phyloP scores from a whole-genome alignment of 2,888 invertebrate species.

The Spialia ferax region DNA sequence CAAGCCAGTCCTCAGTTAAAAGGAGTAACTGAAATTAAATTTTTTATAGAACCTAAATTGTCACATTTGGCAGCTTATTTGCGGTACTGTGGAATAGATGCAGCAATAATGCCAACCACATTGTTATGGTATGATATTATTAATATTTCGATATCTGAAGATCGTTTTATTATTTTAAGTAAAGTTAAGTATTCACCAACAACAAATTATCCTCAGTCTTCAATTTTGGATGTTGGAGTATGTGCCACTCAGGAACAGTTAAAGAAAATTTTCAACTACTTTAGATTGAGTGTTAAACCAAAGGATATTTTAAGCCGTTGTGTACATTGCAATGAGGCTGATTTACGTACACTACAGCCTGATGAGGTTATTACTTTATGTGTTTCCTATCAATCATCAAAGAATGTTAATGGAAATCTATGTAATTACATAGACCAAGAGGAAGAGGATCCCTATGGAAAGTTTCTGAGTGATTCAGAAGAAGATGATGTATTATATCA shows the following conservation, averaged over 20 bases:
- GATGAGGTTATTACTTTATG: conserved; percentile 66
- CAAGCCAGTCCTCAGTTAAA: conserved; percentile 52
- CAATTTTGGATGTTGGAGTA: conserved; percentile 85
- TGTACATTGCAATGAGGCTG: conserved; percentile 85
- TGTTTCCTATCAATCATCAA: conserved; percentile 54
- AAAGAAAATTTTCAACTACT: conserved; percentile 88
- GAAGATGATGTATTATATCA: conserved; percentile 65
- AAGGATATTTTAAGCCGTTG: conserved; percentile 91
- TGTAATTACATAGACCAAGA: conserved; percentile 52
- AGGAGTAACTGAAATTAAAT: conserved; percentile 61
- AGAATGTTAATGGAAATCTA: conserved; percentile 44
- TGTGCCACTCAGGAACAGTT: conserved; percentile 88
- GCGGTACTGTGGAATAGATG: conserved; percentile 85
- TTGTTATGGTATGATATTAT: conserved; percentile 76
- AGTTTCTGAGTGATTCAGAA: conserved; percentile 76
- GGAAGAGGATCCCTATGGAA: conserved; percentile 63
- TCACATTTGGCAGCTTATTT: conserved; percentile 67
- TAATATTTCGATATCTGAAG: conserved; percentile 71
- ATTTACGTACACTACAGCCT: conserved; percentile 59
- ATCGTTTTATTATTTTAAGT: conserved; percentile 64
- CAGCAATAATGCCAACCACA: conserved; percentile 88
- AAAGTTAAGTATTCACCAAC: conserved; percentile 84
- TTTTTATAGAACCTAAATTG: conserved; percentile 68
- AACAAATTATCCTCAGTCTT: conserved; percentile 81
- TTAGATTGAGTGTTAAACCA: conserved; percentile 88